These are phyloP conservation scores for Ectropis grisescens DNA, from an alignment of 1,140 invertebrate species.

Conservation along the genomic window DNA sequence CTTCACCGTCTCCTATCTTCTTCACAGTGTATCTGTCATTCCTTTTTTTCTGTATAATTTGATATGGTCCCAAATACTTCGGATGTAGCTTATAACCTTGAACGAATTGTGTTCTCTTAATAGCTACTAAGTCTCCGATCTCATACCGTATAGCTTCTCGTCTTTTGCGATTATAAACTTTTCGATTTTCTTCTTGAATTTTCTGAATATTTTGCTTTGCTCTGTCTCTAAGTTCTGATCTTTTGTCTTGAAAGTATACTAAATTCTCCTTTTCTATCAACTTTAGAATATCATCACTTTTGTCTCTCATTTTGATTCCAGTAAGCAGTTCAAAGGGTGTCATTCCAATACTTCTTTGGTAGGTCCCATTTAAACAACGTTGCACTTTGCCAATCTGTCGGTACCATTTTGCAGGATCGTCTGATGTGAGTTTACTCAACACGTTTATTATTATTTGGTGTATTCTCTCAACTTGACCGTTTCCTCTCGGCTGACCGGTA, in stretches of 20 bases:
- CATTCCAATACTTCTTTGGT: constrained; percentile 15
- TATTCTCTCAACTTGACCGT: constrained; percentile 38
- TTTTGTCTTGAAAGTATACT: constrained; percentile 12
- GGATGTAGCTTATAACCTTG: constrained; percentile 31
- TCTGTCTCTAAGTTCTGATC: constrained; percentile 9
- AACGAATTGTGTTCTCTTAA: constrained; percentile 39
- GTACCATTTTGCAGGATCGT: constrained; percentile 33
- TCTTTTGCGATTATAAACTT: constrained; percentile 25
- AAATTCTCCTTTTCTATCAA: constrained; percentile 30
- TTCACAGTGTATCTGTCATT: constrained; percentile 21
- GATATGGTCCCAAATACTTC: constrained; percentile 48
- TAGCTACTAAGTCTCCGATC: constrained; percentile 37
- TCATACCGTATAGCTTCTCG: constrained; percentile 19
- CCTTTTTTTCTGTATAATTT: constrained; percentile 13
- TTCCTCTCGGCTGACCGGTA: constrained; percentile 25
- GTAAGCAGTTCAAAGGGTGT: constrained; percentile 25
- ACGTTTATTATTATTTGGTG: constrained; percentile 24
- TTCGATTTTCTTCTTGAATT: constrained; percentile 33
- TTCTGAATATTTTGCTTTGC: constrained; percentile 31
- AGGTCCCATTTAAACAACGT: constrained; percentile 24
- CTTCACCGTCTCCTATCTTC: constrained; percentile 9
- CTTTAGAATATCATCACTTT: constrained; percentile 21
- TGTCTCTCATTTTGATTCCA: constrained; percentile 31
- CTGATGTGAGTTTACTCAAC: constrained; percentile 27
- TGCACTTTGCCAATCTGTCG: constrained; percentile 27